Conservation (phyloP, 2,113 vertebrate species). For the Fulmarus glacialis region DNA sequence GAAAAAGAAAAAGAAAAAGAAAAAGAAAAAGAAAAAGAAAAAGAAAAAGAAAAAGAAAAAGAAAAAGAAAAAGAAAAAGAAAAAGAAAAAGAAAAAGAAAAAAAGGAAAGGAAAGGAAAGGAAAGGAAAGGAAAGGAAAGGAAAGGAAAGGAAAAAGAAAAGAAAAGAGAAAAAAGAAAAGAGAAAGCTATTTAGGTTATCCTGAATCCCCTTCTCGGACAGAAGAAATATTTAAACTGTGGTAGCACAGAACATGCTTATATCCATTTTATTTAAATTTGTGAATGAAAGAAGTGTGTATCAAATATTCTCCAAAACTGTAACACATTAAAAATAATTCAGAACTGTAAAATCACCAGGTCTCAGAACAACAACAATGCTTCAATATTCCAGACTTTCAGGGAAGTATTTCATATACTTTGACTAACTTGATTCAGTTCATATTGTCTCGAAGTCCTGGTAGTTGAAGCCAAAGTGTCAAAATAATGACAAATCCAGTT, state of each 20-base stretch:
- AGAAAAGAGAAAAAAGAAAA: not conserved
- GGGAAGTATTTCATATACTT: not conserved
- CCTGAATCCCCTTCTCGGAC: not conserved
- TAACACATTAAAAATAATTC: not conserved
- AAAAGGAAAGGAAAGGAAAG: too few relatives aligned
- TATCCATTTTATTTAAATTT: not conserved
- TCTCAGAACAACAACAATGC: not conserved
- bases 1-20: too few relatives aligned
- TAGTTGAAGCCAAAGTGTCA: not conserved
- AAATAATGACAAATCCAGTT: not conserved
- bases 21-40: too few relatives aligned
- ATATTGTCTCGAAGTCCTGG: not conserved
- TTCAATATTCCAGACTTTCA: not conserved
- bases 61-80: too few relatives aligned
- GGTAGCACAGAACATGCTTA: not conserved
- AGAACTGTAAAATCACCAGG: not conserved
- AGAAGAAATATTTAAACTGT: not conserved
- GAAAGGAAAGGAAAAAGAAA: too few relatives aligned
- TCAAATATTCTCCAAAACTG: not conserved
- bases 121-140: too few relatives aligned
- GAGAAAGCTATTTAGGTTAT: not conserved
- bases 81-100: too few relatives aligned
- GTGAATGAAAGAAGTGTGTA: not conserved
- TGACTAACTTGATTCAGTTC: not conserved
- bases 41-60: not conserved